Evolutionary conservation across 2,797 vertebrate genomes (phyloP).

Genomic region (Mormyrus proboscirostris): DNA sequence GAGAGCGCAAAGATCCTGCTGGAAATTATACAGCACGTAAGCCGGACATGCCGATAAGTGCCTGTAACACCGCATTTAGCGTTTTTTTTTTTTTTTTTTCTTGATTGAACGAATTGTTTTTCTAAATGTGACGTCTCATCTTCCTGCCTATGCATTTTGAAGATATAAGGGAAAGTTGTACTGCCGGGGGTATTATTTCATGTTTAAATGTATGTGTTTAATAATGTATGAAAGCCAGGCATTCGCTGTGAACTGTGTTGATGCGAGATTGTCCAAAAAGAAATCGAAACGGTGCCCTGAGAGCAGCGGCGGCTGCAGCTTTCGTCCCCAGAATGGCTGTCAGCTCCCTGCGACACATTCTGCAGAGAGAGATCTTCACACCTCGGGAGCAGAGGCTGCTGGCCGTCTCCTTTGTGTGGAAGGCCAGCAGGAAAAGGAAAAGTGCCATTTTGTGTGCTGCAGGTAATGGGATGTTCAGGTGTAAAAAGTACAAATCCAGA

Average conservation of each 20-base stretch:
- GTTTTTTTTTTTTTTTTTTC: neutral
- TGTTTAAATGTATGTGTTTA: neutral
- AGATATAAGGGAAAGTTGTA: neutral
- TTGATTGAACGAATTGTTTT: neutral
- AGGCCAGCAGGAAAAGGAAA: constrained; percentile 42
- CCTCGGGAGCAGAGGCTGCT: constrained; percentile 36
- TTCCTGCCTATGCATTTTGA: neutral
- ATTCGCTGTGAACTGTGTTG: neutral
- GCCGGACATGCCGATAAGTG: neutral
- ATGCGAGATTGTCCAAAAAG: neutral
- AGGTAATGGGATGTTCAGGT: constrained; percentile 27
- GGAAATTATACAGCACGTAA: neutral
- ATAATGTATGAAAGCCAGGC: neutral
- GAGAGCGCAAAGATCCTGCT: neutral
- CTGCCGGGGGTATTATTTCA: neutral
- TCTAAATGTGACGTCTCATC: neutral
- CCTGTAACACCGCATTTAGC: neutral
- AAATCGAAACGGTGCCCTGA: neutral
- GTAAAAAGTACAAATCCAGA: neutral
- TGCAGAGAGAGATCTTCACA: constrained; percentile 41
- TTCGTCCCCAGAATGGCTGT: constrained; percentile 17
- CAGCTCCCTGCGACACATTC: constrained; percentile 34
- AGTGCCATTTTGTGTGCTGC: constrained; percentile 40
- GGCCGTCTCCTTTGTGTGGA: constrained; percentile 38
- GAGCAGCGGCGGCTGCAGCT: no score